Percentiles rank a stretch among this genome's conserved stretches.
phyloP scores from a whole-genome alignment of 2,113 vertebrate species.

The Ahaetulla prasina region DNA sequence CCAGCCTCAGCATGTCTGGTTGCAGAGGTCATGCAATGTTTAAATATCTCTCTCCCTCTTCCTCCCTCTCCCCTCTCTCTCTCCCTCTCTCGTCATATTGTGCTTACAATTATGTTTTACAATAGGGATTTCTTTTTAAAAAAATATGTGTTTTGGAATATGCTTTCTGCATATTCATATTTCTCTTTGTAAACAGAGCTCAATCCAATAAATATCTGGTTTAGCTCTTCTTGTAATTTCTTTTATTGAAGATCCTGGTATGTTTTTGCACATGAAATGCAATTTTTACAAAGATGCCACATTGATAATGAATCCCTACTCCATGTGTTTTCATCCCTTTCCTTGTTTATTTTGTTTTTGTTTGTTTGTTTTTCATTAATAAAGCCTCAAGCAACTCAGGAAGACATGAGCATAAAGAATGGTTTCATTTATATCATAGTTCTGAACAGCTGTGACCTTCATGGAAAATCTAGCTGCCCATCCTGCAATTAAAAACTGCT shows the following conservation, averaged over 20 bases:
- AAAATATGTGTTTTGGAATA: conserved; percentile 40
- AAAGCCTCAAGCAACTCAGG: neutral
- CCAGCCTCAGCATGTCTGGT: conserved; percentile 77
- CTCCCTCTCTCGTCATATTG: conserved; percentile 6
- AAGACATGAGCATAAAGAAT: neutral
- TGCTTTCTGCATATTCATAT: neutral
- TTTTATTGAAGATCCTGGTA: neutral
- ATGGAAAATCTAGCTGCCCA: neutral
- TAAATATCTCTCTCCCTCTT: conserved; percentile 7
- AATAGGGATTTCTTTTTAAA: conserved; percentile 46
- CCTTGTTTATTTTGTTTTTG: neutral
- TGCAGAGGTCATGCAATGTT: conserved; percentile 78
- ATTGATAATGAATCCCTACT: neutral
- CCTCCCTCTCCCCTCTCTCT: too few species aligned
- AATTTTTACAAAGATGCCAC: neutral
- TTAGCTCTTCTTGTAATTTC: conserved; percentile 20
- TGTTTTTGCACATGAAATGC: neutral
- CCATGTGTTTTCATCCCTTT: neutral
- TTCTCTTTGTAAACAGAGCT: conserved; percentile 22
- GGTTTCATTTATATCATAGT: neutral
- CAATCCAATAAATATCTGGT: conserved; percentile 13
- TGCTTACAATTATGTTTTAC: conserved; percentile 31
- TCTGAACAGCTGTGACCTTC: neutral
- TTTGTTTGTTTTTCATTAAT: neutral
- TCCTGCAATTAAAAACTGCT: neutral